Conservation (phyloP, 2,797 vertebrate species). For the Coreius guichenoti region DNA sequence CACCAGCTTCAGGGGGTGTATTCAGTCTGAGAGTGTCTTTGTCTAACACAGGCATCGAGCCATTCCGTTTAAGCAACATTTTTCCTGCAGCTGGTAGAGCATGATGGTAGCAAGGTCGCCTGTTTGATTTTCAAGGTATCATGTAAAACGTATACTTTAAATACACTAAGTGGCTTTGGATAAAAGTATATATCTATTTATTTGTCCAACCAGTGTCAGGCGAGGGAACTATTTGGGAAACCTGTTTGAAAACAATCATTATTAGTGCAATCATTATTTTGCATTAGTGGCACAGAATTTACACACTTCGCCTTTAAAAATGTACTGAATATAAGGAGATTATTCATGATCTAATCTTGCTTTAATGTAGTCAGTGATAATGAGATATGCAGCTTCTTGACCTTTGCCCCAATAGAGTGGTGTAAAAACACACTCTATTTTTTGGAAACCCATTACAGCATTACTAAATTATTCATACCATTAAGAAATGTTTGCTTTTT, state of each 20-base stretch:
- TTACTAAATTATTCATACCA: no score
- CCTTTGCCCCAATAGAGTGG: neutral
- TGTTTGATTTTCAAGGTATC: neutral
- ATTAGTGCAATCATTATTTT: neutral
- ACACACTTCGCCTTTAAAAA: neutral
- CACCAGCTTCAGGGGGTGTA: conserved; percentile 62
- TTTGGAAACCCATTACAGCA: no score
- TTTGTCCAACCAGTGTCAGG: neutral
- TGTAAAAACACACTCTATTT: no score
- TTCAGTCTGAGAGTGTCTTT: conserved; percentile 34
- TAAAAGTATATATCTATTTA: neutral
- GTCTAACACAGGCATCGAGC: conserved; percentile 10
- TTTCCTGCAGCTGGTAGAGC: neutral
- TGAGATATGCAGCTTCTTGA: neutral
- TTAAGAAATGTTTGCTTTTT: no score
- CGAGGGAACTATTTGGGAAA: neutral
- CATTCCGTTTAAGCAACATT: neutral
- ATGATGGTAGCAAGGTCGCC: neutral
- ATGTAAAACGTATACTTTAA: neutral
- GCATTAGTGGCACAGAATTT: neutral
- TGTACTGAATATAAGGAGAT: neutral
- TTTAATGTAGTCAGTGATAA: neutral
- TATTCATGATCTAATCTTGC: neutral
- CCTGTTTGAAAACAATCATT: neutral
- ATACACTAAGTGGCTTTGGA: neutral